Evolutionary conservation across 2,797 vertebrate species (phyloP).

Genomic region (Epinephelus malabaricus): DNA sequence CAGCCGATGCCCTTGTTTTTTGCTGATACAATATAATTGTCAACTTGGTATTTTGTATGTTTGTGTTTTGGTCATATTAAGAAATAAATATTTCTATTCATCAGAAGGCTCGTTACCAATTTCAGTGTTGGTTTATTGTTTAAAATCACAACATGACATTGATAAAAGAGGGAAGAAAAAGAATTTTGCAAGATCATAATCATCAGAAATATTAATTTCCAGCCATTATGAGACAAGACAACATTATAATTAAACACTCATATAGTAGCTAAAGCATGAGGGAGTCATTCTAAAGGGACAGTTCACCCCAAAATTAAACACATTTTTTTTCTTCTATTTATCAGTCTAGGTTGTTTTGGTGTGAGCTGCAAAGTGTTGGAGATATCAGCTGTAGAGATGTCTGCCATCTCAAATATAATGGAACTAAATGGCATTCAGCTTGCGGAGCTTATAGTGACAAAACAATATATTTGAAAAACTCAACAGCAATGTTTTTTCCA

Average conservation of each 20-base stretch:
- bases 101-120: conserved; percentile 5
- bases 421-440: too few species aligned
- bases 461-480: too few species aligned
- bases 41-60: conserved; percentile 79
- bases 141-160: background rate
- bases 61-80: conserved; percentile 69
- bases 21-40: conserved; percentile 53
- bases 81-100: conserved; percentile 75
- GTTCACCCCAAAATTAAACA: too few species aligned
- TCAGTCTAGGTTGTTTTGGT: too few species aligned
- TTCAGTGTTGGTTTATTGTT: conserved; percentile 25
- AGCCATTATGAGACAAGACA: background rate
- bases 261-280: background rate
- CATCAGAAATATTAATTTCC: background rate
- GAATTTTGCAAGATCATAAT: background rate
- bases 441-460: too few species aligned
- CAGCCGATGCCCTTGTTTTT: conserved; percentile 49
- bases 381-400: too few species aligned
- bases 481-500: too few species aligned
- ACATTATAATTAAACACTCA: background rate
- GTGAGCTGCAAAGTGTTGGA: too few species aligned
- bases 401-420: too few species aligned
- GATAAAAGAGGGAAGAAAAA: background rate
- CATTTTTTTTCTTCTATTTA: too few species aligned
- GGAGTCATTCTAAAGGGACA: too few species aligned